A percentile compares a stretch with the other conserved stretches of the same genome.
Conservation (phyloP, 37 sponge, comb jelly and placozoan species). For the Tethya wilhelma region DNA sequence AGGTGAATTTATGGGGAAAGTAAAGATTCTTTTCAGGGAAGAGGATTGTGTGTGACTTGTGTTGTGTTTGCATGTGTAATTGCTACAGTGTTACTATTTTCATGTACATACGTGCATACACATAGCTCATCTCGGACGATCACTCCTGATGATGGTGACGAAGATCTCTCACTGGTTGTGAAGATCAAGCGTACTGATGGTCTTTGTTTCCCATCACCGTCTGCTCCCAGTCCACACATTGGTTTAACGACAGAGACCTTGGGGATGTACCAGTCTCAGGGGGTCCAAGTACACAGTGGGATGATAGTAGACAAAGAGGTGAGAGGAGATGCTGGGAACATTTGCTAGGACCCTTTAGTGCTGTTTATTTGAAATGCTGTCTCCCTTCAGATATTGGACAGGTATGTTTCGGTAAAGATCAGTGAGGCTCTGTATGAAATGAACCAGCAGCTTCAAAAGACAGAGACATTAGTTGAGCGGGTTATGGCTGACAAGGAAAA, state of each 20-base stretch:
- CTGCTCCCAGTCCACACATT: too few relatives aligned
- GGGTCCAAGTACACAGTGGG: constrained; percentile 20
- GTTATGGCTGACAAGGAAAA: constrained; percentile 33
- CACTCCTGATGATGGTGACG: too few relatives aligned
- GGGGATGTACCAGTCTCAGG: background rate
- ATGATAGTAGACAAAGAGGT: constrained; percentile 38
- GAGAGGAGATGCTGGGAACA: background rate
- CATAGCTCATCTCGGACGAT: too few relatives aligned
- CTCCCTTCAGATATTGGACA: constrained; percentile 20
- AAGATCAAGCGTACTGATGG: background rate
- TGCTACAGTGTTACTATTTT: too few relatives aligned
- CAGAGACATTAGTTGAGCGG: background rate
- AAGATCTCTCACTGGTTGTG: background rate
- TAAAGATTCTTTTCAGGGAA: too few relatives aligned
- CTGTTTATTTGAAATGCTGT: background rate
- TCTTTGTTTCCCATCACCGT: background rate
- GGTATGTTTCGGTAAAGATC: constrained; percentile 14
- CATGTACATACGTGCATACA: too few relatives aligned
- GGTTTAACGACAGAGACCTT: background rate
- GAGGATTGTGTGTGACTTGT: too few relatives aligned
- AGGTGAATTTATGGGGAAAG: background rate
- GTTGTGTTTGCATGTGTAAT: too few relatives aligned
- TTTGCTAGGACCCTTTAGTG: background rate
- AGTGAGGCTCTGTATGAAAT: constrained; percentile 29
- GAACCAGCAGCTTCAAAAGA: constrained; percentile 27